Base-by-base conservation (phyloP, 92 coral and sea anemone species). In the Nematostella vectensis region DNA sequence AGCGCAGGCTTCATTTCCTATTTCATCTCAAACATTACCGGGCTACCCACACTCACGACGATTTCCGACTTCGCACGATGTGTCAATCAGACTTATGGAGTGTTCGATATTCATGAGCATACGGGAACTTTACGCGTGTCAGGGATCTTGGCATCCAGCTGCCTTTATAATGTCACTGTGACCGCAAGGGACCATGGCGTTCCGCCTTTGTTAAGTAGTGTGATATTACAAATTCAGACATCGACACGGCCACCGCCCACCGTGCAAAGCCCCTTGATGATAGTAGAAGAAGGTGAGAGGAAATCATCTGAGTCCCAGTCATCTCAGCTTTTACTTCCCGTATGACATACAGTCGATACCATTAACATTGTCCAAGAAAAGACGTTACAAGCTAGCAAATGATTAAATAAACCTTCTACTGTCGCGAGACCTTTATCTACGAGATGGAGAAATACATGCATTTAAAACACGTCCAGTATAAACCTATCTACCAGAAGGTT, bases 131-230 rank as follows among this genome's bases (percentile, higher is more conserved):
- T 63, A 27, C 55, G 66, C 17, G 54, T 54, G 1, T 77, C 72
- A 3, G 60, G 52, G n/a, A 23, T 17, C 17, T 50, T 76, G 58
- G 83, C 83, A 6, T 61, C 78, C 19, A 27, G 11, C 59, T 76
- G 83, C 47, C 49, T 47, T 16, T 76, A 76, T 42, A 70, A 47
- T 25, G 76, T 70, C n/a, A 76, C 60, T 24, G 59, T 76, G 48
- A 59, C 38, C 13, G 78, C 83, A 63, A 70, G 50, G 67, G 83
- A 76, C 55, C 67, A 69, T 42, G 83, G 83, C 51, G 50, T 17
- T 29, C 83, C 83, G 16, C 59, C 83, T 8, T 63, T 70, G 2
- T 70, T 47, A 4, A 77, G 78, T 40, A 6, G 48, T 18, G 56
- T 56, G 15, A n/a, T 36, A 11, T 8, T 70, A 9, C 55, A 25